Evolutionary conservation across 2,888 invertebrate genomes (phyloP), one percentile per base, ranked within the genome.

Genomic region (Abrostola triplasia): DNA sequence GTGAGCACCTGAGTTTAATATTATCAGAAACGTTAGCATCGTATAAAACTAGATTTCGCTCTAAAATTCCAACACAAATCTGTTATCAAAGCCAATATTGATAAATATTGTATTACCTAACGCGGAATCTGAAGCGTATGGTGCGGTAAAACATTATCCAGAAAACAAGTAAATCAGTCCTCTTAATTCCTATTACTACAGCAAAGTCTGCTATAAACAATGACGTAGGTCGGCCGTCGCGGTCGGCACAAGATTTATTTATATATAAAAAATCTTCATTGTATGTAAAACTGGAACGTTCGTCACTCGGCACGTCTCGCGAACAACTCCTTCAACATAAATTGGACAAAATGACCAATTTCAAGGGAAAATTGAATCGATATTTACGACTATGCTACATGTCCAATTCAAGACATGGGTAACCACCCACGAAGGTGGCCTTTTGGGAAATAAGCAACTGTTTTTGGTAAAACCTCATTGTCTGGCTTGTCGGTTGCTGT

Each of bases 391-490:
- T 62, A 74, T 79, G 66, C 57, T 69, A 75, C 70, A 67, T 59
- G 61, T 70, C 70, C 73, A 69, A 74, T 74, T 76, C 72, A 65
- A 63, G 57, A 67, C 72, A 68, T 77, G 61, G 60, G 60, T 69
- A 79, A 77, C 85, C 84, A 79, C 88, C 88, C 82, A 85, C 87
- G 65, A 67, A 58, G 67, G 79, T 69, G 73, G 70, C 81, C 81
- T 79, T 82, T 83, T 81, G 65, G 72, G 71, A 71, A 79, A 84
- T 84, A 84, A 85, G 80, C 61, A 55, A 74, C 77, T 58, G 38
- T 74, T 85, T 89, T 84, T 85, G 86, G 87, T 54, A 57, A 84
- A 77, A 82, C 61, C 74, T 84, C 83, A 83, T 86, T 84, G 80
- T 84, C 81, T 61, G 72, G 71, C 82, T 72, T 75, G 72, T 73